A percentile compares a stretch with the other conserved stretches of the same genome.
These are phyloP conservation scores for Epinotia bilunana DNA, from an alignment of 2,888 invertebrate species.

Conservation along the genomic window DNA sequence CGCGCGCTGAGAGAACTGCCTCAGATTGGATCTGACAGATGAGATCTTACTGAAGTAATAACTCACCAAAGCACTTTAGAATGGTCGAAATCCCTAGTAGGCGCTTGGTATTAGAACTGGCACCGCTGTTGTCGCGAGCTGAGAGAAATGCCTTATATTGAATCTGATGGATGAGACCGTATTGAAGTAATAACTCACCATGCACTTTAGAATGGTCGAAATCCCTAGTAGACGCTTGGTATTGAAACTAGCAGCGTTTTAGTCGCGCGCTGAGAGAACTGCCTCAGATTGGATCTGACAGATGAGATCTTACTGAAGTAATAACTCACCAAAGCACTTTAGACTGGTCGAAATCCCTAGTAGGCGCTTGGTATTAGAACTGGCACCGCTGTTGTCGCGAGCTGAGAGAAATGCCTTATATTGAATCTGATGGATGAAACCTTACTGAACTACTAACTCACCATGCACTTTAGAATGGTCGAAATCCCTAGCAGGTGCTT, in stretches of 20 bases:
- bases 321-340: conserved; percentile 61
- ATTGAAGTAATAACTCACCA: conserved; percentile 53
- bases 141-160: conserved; percentile 83
- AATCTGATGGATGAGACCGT: conserved; percentile 77
- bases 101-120: conserved; percentile 90
- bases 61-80: conserved; percentile 61
- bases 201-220: conserved; percentile 83
- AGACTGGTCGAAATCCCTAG: conserved; percentile 86
- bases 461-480: conserved; percentile 74
- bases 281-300: conserved; percentile 83
- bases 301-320: conserved; percentile 60
- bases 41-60: conserved; percentile 53
- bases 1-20: conserved; percentile 83
- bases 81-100: conserved; percentile 89
- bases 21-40: conserved; percentile 81
- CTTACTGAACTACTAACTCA: conserved; percentile 49
- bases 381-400: conserved; percentile 82
- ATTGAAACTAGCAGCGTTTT: conserved; percentile 87
- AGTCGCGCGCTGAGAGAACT: conserved; percentile 83
- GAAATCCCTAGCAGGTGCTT: conserved; percentile 91
- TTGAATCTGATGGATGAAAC: conserved; percentile 79
- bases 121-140: conserved; percentile 84
- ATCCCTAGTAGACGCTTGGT: conserved; percentile 90
- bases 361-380: conserved; percentile 92
- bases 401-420: conserved; percentile 84